phyloP scores from a whole-genome alignment of 2,113 vertebrate species.

The Nipponia nippon region DNA sequence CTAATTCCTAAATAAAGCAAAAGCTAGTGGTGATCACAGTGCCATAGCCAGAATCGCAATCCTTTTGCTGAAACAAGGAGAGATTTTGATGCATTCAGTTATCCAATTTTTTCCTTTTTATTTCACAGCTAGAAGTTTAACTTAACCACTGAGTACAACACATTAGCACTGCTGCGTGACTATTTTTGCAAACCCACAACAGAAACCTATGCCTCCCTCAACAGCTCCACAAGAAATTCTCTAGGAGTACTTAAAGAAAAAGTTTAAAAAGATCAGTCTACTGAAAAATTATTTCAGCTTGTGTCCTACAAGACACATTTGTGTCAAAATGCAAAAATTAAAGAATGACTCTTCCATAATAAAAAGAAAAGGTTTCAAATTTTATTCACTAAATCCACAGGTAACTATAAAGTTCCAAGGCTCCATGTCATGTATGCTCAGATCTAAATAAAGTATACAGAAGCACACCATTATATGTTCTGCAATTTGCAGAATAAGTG shows the following conservation, averaged over 20 bases:
- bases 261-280: neutral
- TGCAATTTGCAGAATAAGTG: neutral
- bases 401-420: neutral
- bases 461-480: neutral
- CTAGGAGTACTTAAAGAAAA: neutral
- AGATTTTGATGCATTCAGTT: neutral
- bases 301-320: neutral
- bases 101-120: neutral
- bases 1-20: conserved; percentile 8
- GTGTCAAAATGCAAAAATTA: neutral
- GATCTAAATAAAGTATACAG: neutral
- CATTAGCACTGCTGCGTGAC: neutral
- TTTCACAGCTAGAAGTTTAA: conserved; percentile 23
- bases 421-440: neutral
- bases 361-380: neutral
- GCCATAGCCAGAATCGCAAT: neutral
- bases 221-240: neutral
- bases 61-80: neutral
- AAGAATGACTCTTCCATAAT: neutral
- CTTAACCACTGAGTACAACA: neutral
- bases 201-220: neutral
- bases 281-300: neutral
- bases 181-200: neutral
- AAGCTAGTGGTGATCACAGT: neutral
- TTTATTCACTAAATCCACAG: neutral